Evolutionary conservation across 2,888 invertebrate species (phyloP), one percentile per base, ranked within the genome.

Genomic region (Himalopsyche tibetana): DNA sequence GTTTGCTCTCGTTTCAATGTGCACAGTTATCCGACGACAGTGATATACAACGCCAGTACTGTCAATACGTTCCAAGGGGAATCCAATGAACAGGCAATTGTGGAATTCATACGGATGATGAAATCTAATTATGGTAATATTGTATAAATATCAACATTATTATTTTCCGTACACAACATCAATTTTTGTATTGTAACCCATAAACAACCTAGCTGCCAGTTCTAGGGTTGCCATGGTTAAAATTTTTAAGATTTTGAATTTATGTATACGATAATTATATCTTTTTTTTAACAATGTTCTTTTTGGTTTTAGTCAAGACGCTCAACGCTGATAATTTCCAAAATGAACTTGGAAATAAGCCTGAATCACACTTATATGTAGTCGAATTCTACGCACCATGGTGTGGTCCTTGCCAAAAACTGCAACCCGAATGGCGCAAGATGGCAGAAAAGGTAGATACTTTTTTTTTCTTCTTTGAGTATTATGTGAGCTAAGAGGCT

Each of bases 371-470:
- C 86, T 90, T 96, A 5, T 96, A 95, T 95, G 90, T 95, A 40
- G 94, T 96, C 4, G 96, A 96, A 91, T 96, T 94, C 91, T 96
- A 93, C 90, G 95, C 95, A 15, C 95, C 96, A 0, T 96, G 96
- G 96, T 96, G 96, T 91, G 95, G 94, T 3, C 96, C 96, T 0
- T 96, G 96, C 90, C 95, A 95, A 89, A 94, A 94, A 90, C 91
- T 96, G 88, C 93, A 94, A 12, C 95, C 95, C 0, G 94, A 96
- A 89, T 96, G 95, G 94, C 92, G 95, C 74, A 92, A 93, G 90
- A 91, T 96, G 55, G 95, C 96, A 3, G 94, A 94, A 90, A 91
- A 93, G 87, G 91, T 93, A 88, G 89, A 88, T 15, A 51, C 15
- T 15, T 12, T 51, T 51, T 51, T 45, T 45, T 6, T 45, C 9